These are phyloP conservation scores for Pseudonaja textilis DNA, from an alignment of 2,113 vertebrate genomes.

Conservation along the genomic window DNA sequence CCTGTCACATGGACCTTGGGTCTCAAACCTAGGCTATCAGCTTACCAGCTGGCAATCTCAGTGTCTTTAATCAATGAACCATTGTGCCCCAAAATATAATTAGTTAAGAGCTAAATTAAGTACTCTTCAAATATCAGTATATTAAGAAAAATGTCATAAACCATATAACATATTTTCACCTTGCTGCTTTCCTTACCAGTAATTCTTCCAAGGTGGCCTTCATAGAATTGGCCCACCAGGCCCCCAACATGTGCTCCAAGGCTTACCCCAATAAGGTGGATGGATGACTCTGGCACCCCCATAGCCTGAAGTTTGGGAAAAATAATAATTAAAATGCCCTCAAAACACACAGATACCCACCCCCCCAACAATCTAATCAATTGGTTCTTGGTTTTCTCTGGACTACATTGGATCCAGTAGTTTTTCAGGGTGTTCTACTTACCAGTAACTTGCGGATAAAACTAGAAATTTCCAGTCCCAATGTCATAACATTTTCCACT, in stretches of 20 bases:
- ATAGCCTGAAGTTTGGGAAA: constrained; percentile 67
- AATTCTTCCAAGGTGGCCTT: constrained; percentile 86
- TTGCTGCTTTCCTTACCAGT: constrained; percentile 75
- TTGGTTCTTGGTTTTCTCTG: neutral
- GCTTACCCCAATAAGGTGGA: constrained; percentile 93
- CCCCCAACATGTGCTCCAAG: constrained; percentile 89
- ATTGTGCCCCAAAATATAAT: neutral
- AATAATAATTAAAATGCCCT: neutral
- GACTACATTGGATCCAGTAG: neutral
- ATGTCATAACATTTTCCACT: constrained; percentile 83
- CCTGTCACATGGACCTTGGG: neutral
- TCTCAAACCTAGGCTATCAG: neutral
- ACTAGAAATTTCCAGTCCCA: constrained; percentile 79
- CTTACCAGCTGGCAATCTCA: neutral
- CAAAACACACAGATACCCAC: neutral
- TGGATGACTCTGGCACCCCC: constrained; percentile 76
- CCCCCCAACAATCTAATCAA: neutral
- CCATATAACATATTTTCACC: neutral
- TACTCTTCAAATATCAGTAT: neutral
- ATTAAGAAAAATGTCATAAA: neutral
- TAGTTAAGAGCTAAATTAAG: neutral
- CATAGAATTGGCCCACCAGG: constrained; percentile 85
- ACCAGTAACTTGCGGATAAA: constrained; percentile 85
- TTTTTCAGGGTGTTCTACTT: constrained; percentile 30
- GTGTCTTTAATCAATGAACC: neutral